Evolutionary conservation across 2,888 invertebrate genomes (phyloP).

Genomic region (Mesochorus sp.): DNA sequence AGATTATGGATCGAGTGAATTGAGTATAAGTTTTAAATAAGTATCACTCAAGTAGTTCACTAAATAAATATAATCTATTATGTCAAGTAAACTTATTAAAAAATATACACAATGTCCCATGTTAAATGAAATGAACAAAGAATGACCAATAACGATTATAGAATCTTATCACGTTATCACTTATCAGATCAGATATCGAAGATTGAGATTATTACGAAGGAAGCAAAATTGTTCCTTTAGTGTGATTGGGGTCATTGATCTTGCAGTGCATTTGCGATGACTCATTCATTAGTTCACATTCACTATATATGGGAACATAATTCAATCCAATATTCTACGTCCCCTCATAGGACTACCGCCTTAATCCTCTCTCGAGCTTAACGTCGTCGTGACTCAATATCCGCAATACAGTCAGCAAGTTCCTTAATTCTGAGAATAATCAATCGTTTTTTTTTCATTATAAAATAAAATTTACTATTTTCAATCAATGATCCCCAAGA

Average conservation of each 20-base stretch:
- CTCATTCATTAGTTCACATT: conserved; percentile 9
- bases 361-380: conserved; percentile 8
- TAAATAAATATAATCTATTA: background rate
- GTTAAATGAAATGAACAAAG: background rate
- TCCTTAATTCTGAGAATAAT: conserved; percentile 20
- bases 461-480: background rate
- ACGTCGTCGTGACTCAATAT: conserved; percentile 24
- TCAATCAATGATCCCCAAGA: background rate
- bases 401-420: background rate
- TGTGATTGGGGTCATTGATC: conserved; percentile 16
- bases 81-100: background rate
- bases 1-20: conserved; percentile 25
- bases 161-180: no score
- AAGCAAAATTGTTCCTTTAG: conserved; percentile 28
- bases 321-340: conserved; percentile 26
- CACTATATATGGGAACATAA: conserved; percentile 23
- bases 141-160: background rate
- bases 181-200: no score
- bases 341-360: conserved; percentile 16
- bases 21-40: conserved; percentile 2
- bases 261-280: background rate
- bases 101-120: background rate
- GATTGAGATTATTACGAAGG: conserved; percentile 17
- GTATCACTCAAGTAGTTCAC: background rate
- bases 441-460: conserved; percentile 8